phyloP scores from a whole-genome alignment of 1,140 invertebrate genomes.

The Ridgeia piscesae region DNA sequence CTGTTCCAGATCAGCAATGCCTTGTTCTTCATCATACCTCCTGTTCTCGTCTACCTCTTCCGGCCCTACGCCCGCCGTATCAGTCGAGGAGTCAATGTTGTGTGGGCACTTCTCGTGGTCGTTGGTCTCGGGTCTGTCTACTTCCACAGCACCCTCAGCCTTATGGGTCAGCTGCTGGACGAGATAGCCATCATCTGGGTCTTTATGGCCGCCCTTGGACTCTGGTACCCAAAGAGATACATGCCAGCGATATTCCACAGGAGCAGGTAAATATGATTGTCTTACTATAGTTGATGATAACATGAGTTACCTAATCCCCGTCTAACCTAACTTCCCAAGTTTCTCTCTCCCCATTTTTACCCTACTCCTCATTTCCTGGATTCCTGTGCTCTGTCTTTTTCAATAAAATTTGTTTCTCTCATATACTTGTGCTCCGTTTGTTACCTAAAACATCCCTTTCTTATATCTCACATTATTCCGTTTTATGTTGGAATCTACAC shows the following conservation, averaged over 20 bases:
- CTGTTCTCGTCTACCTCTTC: conserved; percentile 74
- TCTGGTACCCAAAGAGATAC: conserved; percentile 72
- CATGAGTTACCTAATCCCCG: background rate
- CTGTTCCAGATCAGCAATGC: conserved; percentile 73
- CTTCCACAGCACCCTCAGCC: conserved; percentile 79
- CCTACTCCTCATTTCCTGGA: too few species aligned
- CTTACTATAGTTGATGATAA: conserved; percentile 55
- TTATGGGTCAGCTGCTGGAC: conserved; percentile 77
- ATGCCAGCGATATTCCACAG: conserved; percentile 69
- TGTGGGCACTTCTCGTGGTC: conserved; percentile 75
- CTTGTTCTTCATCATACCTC: conserved; percentile 75
- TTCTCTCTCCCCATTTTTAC: too few species aligned
- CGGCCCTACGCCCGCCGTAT: conserved; percentile 73
- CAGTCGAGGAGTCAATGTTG: conserved; percentile 73
- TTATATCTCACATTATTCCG: too few species aligned
- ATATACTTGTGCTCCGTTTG: too few species aligned
- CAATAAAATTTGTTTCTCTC: too few species aligned
- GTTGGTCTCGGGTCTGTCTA: conserved; percentile 79
- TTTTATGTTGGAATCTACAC: too few species aligned
- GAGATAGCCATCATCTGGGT: conserved; percentile 81
- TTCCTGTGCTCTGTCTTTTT: too few species aligned
- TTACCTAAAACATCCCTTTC: too few species aligned
- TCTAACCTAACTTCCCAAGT: too few species aligned
- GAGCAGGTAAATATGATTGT: conserved; percentile 63
- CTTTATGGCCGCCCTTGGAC: conserved; percentile 72